A percentile compares a stretch with the other conserved stretches of the same genome.
Evolutionary conservation across 2,888 invertebrate species (phyloP).

Genomic region (Aphelenchoides bicaudatus): DNA sequence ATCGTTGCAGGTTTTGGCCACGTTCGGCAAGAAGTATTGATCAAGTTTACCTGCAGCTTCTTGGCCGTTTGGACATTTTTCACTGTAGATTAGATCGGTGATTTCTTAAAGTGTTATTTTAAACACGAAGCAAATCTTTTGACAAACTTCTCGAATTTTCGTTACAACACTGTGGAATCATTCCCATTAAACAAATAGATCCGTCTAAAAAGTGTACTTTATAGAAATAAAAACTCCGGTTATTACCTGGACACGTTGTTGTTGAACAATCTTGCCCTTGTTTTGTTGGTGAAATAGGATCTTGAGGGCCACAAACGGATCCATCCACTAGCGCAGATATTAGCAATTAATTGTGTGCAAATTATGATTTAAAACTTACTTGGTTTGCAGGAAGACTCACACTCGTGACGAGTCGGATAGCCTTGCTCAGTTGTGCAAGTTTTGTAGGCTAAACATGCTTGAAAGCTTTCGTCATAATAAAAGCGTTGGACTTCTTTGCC

Average conservation of each 20-base stretch:
- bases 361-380: slow-evolving; percentile 3
- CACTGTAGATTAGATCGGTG: slow-evolving; percentile 19
- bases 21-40: slow-evolving; percentile 20
- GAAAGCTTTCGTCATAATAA: slow-evolving; percentile 13
- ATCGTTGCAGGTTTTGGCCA: slow-evolving; percentile 26
- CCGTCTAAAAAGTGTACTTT: slow-evolving; percentile 1
- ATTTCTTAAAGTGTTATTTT: slow-evolving; percentile 21
- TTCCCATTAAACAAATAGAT: slow-evolving; percentile 9
- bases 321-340: slow-evolving; percentile 23
- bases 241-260: no score
- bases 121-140: not conserved
- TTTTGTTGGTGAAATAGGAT: not conserved
- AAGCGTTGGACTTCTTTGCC: not conserved
- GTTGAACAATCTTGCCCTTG: not conserved
- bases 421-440: slow-evolving; percentile 50
- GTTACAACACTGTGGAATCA: slow-evolving; percentile 19
- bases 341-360: not conserved
- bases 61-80: slow-evolving; percentile 30
- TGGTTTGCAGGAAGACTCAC: slow-evolving; percentile 34
- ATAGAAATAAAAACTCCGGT: no score
- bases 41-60: slow-evolving; percentile 21
- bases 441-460: slow-evolving; percentile 40
- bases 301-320: slow-evolving; percentile 18
- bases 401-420: slow-evolving; percentile 41
- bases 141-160: slow-evolving; percentile 9